phyloP scores from a whole-genome alignment of 2,113 vertebrate species.

The Bubo blakistoni region DNA sequence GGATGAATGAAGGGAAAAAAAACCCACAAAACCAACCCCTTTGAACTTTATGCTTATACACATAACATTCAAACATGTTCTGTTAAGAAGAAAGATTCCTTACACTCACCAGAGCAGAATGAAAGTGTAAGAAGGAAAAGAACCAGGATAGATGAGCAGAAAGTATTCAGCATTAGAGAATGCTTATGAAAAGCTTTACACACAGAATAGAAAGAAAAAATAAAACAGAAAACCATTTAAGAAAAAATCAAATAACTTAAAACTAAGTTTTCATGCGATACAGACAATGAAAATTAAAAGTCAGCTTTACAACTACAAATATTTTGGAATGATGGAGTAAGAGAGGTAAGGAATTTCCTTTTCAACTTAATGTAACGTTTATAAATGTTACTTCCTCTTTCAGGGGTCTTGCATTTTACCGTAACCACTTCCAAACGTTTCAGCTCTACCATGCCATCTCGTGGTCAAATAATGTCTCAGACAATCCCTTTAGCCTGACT shows the following conservation, averaged over 20 bases:
- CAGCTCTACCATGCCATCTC: constrained; percentile 57
- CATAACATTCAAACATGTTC: constrained; percentile 20
- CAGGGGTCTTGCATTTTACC: accelerated
- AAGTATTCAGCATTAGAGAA: constrained; percentile 67
- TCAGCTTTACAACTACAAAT: neutral
- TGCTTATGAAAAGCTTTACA: constrained; percentile 66
- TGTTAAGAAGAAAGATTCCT: constrained; percentile 66
- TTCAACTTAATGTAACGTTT: neutral
- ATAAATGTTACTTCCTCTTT: neutral
- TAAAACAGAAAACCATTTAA: constrained; percentile 49
- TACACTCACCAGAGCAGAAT: constrained; percentile 68
- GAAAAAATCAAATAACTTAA: neutral
- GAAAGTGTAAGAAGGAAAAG: constrained; percentile 69
- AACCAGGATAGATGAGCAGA: constrained; percentile 67
- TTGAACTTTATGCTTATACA: neutral
- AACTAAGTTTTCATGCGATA: neutral
- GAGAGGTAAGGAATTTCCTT: constrained; percentile 14
- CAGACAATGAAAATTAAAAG: neutral
- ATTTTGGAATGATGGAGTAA: neutral
- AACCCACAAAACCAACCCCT: neutral
- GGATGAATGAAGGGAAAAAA: neutral
- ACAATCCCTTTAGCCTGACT: neutral
- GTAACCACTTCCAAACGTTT: neutral
- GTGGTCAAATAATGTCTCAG: neutral
- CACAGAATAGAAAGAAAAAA: constrained; percentile 57